Conservation (phyloP, 2,113 vertebrate species). For the Paradoxurus hermaphroditus region DNA sequence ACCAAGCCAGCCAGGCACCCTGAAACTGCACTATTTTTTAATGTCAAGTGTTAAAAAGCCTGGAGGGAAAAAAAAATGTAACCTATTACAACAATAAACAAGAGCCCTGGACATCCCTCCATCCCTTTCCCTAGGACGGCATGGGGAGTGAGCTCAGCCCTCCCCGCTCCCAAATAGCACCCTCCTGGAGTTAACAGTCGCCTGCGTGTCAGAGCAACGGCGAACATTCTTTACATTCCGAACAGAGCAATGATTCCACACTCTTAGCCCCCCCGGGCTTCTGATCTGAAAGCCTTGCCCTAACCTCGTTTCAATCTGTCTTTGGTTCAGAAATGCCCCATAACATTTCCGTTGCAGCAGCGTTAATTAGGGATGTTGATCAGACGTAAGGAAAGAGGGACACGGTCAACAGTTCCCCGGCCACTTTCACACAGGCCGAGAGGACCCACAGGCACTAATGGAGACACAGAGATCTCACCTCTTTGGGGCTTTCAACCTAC, state of each 20-base stretch:
- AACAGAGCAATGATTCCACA: neutral
- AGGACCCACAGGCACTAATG: neutral
- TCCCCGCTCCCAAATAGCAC: neutral
- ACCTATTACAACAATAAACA: neutral
- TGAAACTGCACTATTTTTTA: neutral
- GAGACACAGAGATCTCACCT: neutral
- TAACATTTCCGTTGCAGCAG: neutral
- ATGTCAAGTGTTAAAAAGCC: neutral
- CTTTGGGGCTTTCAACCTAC: neutral
- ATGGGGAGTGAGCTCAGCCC: too few species aligned
- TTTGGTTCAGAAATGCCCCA: neutral
- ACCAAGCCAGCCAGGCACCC: too few species aligned
- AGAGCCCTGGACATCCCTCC: neutral
- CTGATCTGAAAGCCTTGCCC: neutral
- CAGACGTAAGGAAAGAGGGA: neutral
- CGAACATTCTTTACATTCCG: neutral
- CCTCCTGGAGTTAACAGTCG: neutral
- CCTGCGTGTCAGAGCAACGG: neutral
- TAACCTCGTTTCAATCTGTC: neutral
- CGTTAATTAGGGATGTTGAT: neutral
- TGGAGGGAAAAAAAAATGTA: neutral
- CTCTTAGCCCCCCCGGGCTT: neutral
- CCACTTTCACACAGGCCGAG: neutral
- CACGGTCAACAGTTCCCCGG: neutral
- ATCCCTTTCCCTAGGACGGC: neutral